Base-by-base conservation (phyloP, 2,888 invertebrate species). In the Brenthis daphne region DNA sequence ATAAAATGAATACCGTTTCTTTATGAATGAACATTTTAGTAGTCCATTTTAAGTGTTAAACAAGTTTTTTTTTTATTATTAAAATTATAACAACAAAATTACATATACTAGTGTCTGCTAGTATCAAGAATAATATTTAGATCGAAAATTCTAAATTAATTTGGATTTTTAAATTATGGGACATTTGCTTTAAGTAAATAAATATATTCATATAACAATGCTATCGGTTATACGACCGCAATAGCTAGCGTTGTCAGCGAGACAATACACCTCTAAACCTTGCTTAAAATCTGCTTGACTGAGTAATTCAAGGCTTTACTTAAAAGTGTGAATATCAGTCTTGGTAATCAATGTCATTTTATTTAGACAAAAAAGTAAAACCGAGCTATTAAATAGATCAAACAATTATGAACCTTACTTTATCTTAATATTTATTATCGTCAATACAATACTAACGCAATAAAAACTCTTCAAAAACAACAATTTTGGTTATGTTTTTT, bases 181-280 rank as follows among this genome's bases (percentile, higher is more conserved):
- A 67, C 37, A 67, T 67, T 57, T 64, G 24, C 29, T 56, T 50
- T 56, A 63, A 51, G 51, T 51, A 51, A 60, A 60, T 16, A 60
- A 14, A 50, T 58, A 60, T 48, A 60, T 60, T 54, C 54, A 56
- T 61, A 65, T 73, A 76, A 84, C 83, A 85, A 85, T 85, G 81
- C 77, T 83, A 85, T 85, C 84, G 76, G 74, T 72, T 73, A 73
- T 75, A 70, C 72, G 76, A 71, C 75, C 79, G 57, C 64, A 37
- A 64, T 58, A 67, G 70, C 65, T 72, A 65, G 75, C 75, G 75
- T 71, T 67, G 67, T 73, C 72, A 70, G 66, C 74, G 73, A 77
- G 73, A 83, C 77, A 83, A 81, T 81, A 77, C 74, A 43, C 37
- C 33, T 47, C 20, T 58, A 51, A 68, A 63, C 67, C 67, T 67